Evolutionary conservation across 2,888 invertebrate species (phyloP).

Genomic region (Spodoptera picta): DNA sequence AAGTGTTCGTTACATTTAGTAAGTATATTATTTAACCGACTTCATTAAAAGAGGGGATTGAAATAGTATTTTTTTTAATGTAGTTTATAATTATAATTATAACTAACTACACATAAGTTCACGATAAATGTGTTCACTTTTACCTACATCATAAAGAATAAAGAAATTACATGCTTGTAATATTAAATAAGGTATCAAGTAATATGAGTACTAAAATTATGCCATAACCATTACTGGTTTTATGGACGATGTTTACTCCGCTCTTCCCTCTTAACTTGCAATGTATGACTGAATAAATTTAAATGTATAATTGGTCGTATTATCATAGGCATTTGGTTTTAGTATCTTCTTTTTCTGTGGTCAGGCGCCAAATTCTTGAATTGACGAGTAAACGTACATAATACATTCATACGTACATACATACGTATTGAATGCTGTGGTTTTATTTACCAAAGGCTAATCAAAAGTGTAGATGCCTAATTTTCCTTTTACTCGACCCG

Average conservation of each 20-base stretch:
- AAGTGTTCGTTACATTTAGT: too few relatives aligned
- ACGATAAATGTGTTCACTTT: too few relatives aligned
- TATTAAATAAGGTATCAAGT: slow-evolving; percentile 17
- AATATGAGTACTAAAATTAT: slow-evolving; percentile 22
- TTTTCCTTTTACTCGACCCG: neutral
- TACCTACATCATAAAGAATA: slow-evolving; percentile 7
- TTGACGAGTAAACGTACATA: neutral
- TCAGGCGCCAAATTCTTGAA: slow-evolving; percentile 31
- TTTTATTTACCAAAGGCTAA: too few relatives aligned
- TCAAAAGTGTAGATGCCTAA: too few relatives aligned
- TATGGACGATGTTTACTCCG: slow-evolving; percentile 26
- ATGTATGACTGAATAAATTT: slow-evolving; percentile 63
- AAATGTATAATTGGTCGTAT: slow-evolving; percentile 71
- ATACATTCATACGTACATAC: too few relatives aligned
- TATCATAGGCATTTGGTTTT: slow-evolving; percentile 74
- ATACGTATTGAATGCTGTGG: too few relatives aligned
- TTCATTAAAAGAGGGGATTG: too few relatives aligned
- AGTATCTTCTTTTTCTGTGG: slow-evolving; percentile 30
- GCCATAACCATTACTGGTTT: slow-evolving; percentile 17
- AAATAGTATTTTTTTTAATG: too few relatives aligned
- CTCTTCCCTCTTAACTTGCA: slow-evolving; percentile 26
- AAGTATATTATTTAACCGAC: too few relatives aligned
- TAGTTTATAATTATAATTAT: too few relatives aligned
- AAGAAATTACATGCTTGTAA: slow-evolving; percentile 16
- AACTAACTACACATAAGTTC: too few relatives aligned